Conservation (phyloP, 2,888 invertebrate species). For the Microctonus hyperodae region DNA sequence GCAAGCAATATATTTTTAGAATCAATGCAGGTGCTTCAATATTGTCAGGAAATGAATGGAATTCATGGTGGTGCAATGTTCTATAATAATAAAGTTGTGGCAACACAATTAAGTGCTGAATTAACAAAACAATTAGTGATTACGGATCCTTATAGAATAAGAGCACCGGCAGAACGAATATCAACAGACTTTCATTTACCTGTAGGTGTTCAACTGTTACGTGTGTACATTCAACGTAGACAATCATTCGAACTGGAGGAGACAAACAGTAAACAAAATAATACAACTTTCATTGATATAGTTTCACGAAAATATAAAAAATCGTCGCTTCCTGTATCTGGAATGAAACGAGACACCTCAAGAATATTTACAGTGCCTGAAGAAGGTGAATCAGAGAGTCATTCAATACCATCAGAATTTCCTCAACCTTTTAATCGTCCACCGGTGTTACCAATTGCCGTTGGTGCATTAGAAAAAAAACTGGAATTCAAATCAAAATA, state of each 20-base stretch:
- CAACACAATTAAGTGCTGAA: conserved; percentile 75
- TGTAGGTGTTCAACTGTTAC: conserved; percentile 80
- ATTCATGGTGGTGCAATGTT: conserved; percentile 86
- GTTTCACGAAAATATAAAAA: conserved; percentile 44
- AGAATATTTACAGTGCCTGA: conserved; percentile 84
- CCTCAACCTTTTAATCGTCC: conserved; percentile 40
- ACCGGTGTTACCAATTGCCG: conserved; percentile 39
- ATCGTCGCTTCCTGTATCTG: conserved; percentile 59
- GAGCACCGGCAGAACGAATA: conserved; percentile 79
- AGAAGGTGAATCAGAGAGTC: conserved; percentile 67
- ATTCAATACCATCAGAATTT: conserved; percentile 23
- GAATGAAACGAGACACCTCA: conserved; percentile 81
- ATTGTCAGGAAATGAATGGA: conserved; percentile 79
- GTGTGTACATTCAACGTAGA: conserved; percentile 75
- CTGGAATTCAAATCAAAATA: conserved; percentile 47
- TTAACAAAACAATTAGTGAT: conserved; percentile 82
- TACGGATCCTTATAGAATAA: conserved; percentile 84
- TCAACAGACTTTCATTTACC: conserved; percentile 76
- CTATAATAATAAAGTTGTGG: conserved; percentile 87
- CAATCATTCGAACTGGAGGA: conserved; percentile 61
- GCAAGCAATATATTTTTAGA: conserved; percentile 87
- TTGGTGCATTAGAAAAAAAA: conserved; percentile 45
- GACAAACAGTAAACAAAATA: conserved; percentile 2
- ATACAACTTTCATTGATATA: conserved; percentile 39
- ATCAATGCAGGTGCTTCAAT: conserved; percentile 85